Evolutionary conservation across 1,140 invertebrate genomes (phyloP).

Genomic region (Platorchestia sp.): DNA sequence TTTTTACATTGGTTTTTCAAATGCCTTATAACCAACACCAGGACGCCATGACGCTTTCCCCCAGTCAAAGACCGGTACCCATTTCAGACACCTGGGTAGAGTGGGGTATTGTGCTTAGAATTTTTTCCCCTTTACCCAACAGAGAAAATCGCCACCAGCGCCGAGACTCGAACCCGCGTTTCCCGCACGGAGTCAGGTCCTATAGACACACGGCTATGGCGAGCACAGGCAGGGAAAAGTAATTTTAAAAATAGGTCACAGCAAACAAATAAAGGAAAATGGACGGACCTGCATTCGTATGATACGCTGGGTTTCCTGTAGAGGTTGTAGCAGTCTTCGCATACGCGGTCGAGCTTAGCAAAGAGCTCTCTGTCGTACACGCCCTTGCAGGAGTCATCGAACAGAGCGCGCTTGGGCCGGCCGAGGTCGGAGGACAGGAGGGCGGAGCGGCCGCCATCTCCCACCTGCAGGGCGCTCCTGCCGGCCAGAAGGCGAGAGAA

Average conservation of each 20-base stretch:
- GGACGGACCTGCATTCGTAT: slow-evolving; percentile 50
- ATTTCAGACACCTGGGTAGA: no score
- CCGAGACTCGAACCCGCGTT: no score
- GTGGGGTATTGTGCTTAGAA: no score
- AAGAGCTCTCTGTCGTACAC: slow-evolving; percentile 52
- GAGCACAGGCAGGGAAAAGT: not conserved
- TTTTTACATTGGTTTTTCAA: no score
- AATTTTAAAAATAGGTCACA: not conserved
- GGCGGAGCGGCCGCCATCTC: not conserved
- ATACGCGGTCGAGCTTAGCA: slow-evolving; percentile 49
- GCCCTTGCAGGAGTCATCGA: slow-evolving; percentile 56
- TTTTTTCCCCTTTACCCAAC: no score
- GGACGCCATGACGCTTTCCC: no score
- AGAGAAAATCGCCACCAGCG: no score
- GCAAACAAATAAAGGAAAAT: not conserved
- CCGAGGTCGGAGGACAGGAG: not conserved
- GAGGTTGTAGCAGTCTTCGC: slow-evolving; percentile 59
- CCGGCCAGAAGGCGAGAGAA: slow-evolving; percentile 1
- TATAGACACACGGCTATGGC: no score
- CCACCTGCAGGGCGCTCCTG: not conserved
- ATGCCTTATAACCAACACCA: no score
- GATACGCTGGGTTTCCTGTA: slow-evolving; percentile 56
- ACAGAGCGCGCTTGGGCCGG: slow-evolving; percentile 44
- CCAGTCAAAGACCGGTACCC: no score
- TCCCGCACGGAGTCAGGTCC: no score